Conservation (phyloP, 2,797 vertebrate genomes). For the Oryzias dopingdopingensis region DNA sequence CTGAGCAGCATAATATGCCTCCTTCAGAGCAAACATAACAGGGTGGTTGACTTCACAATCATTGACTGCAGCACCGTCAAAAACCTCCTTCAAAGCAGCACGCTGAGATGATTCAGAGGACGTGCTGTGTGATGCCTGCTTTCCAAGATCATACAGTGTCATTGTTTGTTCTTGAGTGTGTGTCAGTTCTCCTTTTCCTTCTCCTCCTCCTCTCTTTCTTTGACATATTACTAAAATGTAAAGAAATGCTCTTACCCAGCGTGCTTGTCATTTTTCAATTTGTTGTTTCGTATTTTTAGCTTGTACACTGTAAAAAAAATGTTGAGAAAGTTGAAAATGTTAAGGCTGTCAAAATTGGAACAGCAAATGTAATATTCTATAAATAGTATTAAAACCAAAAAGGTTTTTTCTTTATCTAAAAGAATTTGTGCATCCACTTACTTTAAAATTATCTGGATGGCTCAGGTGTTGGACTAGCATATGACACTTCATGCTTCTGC, state of each 20-base stretch:
- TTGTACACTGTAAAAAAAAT: too few species aligned
- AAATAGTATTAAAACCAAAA: too few species aligned
- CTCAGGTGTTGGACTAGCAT: too few species aligned
- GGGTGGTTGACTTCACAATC: conserved; percentile 1
- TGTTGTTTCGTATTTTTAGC: neutral
- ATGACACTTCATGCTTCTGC: too few species aligned
- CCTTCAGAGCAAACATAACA: conserved; percentile 18
- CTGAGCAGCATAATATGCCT: conserved; percentile 1
- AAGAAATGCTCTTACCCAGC: neutral
- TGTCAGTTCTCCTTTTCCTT: conserved; percentile 12
- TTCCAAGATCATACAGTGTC: conserved; percentile 26
- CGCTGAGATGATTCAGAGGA: conserved; percentile 21
- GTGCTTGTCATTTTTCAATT: neutral
- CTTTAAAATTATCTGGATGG: too few species aligned
- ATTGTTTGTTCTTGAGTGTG: conserved; percentile 14
- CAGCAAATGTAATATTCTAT: too few species aligned
- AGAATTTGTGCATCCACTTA: too few species aligned
- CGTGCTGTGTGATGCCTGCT: conserved; percentile 34
- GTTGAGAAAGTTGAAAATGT: too few species aligned
- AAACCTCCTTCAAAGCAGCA: conserved; percentile 18
- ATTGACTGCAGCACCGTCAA: conserved; percentile 32
- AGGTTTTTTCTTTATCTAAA: too few species aligned
- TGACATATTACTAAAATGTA: neutral
- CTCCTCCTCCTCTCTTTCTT: neutral
- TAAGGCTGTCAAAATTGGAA: too few species aligned